Evolutionary conservation across 2,797 vertebrate species (phyloP).

Genomic region (Pangasius sanitwongsei): DNA sequence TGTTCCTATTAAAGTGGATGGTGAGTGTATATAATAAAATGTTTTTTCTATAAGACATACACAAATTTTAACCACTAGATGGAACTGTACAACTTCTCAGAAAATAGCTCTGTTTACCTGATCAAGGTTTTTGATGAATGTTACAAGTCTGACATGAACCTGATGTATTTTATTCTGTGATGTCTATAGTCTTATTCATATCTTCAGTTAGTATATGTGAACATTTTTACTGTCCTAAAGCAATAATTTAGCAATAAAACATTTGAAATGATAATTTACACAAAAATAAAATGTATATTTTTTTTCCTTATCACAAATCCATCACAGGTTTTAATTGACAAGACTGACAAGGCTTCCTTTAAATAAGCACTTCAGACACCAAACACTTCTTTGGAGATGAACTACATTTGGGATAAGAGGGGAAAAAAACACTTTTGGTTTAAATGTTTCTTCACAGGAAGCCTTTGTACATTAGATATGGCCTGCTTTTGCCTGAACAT

Average conservation of each 20-base stretch:
- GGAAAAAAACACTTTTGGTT: background rate
- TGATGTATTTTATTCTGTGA: background rate
- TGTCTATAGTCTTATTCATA: background rate
- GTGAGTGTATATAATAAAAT: background rate
- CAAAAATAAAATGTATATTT: background rate
- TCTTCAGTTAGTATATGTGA: background rate
- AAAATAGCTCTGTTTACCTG: background rate
- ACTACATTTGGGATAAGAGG: too few species aligned
- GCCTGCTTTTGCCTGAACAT: too few species aligned
- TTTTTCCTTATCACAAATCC: background rate
- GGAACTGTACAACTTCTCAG: background rate
- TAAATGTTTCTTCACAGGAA: background rate
- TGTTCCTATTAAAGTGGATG: too few species aligned
- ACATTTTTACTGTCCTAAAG: constrained; percentile 16
- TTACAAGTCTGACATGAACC: background rate
- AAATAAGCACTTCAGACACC: background rate
- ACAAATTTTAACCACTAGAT: constrained; percentile 20
- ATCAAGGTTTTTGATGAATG: background rate
- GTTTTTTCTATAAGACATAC: background rate
- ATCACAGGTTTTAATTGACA: background rate
- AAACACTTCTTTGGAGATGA: background rate
- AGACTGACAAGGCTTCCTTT: background rate
- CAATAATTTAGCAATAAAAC: background rate
- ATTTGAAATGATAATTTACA: background rate
- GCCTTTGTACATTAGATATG: background rate